Evolutionary conservation across 2,888 invertebrate species (phyloP).

Genomic region (Lochmaea crataegi): DNA sequence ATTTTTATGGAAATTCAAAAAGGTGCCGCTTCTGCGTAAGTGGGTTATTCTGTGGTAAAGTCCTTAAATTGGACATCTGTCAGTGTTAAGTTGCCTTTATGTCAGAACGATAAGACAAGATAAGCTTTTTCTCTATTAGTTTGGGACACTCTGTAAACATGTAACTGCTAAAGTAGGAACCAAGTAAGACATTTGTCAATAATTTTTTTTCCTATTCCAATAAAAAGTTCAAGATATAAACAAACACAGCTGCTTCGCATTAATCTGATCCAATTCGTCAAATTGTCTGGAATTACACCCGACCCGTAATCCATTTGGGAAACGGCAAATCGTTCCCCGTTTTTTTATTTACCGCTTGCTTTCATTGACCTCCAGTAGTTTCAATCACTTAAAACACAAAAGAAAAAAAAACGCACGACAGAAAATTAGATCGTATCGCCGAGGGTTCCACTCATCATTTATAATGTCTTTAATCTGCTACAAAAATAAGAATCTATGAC

Average conservation of each 20-base stretch:
- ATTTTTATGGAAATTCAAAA: too few species aligned
- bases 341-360: neutral
- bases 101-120: too few species aligned
- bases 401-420: conserved; percentile 20
- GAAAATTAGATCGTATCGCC: conserved; percentile 32
- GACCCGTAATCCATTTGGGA: neutral
- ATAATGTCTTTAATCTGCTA: conserved; percentile 37
- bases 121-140: too few species aligned
- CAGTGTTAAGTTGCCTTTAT: too few species aligned
- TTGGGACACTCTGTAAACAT: too few species aligned
- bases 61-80: too few species aligned
- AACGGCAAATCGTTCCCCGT: neutral
- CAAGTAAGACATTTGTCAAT: too few species aligned
- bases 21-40: too few species aligned
- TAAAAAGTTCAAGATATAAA: too few species aligned
- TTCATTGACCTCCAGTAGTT: conserved; percentile 28
- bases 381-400: conserved; percentile 31
- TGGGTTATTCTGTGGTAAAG: too few species aligned
- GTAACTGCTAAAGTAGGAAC: too few species aligned
- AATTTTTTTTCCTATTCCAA: too few species aligned
- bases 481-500: conserved; percentile 40
- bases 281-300: neutral
- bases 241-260: neutral
- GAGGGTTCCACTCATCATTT: conserved; percentile 36
- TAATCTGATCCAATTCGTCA: neutral